These are phyloP conservation scores for Mesochorus sp. DNA, from an alignment of 2,888 invertebrate genomes.

Conservation along the genomic window DNA sequence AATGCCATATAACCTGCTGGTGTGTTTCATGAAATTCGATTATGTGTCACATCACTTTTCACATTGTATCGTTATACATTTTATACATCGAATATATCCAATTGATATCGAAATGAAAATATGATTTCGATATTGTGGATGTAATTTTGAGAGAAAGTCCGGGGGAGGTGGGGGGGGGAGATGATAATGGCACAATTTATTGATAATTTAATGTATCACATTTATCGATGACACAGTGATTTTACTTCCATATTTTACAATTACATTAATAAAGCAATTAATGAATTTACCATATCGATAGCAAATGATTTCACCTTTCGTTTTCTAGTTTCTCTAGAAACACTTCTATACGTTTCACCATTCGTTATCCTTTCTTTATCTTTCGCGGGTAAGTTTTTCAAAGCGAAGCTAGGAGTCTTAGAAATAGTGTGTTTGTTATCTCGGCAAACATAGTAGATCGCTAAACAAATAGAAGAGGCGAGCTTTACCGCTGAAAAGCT, in stretches of 20 bases:
- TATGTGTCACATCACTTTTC: neutral
- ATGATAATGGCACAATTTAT: neutral
- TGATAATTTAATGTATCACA: neutral
- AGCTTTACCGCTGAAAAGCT: slow-evolving; percentile 31
- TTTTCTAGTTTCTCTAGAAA: neutral
- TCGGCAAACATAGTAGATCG: slow-evolving; percentile 55
- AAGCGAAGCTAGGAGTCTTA: slow-evolving; percentile 3
- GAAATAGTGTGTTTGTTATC: slow-evolving; percentile 48
- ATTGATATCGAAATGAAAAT: slow-evolving; percentile 12
- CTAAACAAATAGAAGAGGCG: slow-evolving; percentile 37
- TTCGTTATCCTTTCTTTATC: slow-evolving; percentile 45
- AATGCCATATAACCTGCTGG: too few species aligned
- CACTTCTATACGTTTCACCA: slow-evolving; percentile 14
- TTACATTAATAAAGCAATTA: slow-evolving; percentile 1
- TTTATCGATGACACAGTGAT: neutral
- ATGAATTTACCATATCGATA: neutral
- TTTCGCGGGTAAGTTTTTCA: neutral
- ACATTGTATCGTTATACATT: slow-evolving; percentile 13
- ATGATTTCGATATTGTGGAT: neutral
- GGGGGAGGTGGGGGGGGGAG: neutral
- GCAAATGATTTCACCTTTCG: neutral
- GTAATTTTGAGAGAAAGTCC: too few species aligned
- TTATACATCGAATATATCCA: neutral
- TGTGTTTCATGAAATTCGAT: slow-evolving; percentile 20
- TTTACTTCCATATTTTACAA: neutral